Evolutionary conservation across 2,888 invertebrate genomes (phyloP).

Genomic region (Thera britannica): DNA sequence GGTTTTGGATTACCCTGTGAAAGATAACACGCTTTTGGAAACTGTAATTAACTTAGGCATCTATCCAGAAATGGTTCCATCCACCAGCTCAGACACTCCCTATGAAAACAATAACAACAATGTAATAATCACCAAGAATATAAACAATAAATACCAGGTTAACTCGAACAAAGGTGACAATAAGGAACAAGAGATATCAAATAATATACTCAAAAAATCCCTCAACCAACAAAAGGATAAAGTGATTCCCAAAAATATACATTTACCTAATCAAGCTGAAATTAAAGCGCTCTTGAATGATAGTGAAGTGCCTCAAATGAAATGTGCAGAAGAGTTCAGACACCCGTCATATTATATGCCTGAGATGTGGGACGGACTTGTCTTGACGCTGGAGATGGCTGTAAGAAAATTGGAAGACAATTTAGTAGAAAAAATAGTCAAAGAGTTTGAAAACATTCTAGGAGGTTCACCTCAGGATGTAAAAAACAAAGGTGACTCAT

Average conservation of each 20-base stretch:
- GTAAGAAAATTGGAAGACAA: slow-evolving; percentile 63
- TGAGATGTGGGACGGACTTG: slow-evolving; percentile 65
- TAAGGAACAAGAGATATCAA: slow-evolving; percentile 35
- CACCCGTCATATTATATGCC: slow-evolving; percentile 45
- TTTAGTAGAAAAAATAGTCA: slow-evolving; percentile 60
- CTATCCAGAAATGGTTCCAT: slow-evolving; percentile 49
- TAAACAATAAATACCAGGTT: slow-evolving; percentile 32
- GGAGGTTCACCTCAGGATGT: slow-evolving; percentile 12
- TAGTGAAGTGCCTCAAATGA: slow-evolving; percentile 45
- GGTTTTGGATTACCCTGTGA: background rate
- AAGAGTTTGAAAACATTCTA: slow-evolving; percentile 54
- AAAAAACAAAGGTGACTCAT: slow-evolving; percentile 7
- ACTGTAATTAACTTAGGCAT: slow-evolving; percentile 54
- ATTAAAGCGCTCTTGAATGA: slow-evolving; percentile 55
- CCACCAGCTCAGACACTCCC: slow-evolving; percentile 45
- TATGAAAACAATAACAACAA: slow-evolving; percentile 38
- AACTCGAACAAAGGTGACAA: slow-evolving; percentile 43
- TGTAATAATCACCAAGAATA: slow-evolving; percentile 43
- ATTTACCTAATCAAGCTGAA: slow-evolving; percentile 53
- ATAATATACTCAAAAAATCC: slow-evolving; percentile 52
- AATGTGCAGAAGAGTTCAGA: slow-evolving; percentile 50
- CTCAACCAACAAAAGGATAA: slow-evolving; percentile 41
- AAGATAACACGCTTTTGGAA: slow-evolving; percentile 45
- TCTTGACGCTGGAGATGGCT: slow-evolving; percentile 57
- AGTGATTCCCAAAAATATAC: slow-evolving; percentile 47